Percentiles rank a stretch among this genome's conserved stretches.
Evolutionary conservation across 64 coral and sea anemone species (phyloP).

Genomic region (Pocillopora damicornis): DNA sequence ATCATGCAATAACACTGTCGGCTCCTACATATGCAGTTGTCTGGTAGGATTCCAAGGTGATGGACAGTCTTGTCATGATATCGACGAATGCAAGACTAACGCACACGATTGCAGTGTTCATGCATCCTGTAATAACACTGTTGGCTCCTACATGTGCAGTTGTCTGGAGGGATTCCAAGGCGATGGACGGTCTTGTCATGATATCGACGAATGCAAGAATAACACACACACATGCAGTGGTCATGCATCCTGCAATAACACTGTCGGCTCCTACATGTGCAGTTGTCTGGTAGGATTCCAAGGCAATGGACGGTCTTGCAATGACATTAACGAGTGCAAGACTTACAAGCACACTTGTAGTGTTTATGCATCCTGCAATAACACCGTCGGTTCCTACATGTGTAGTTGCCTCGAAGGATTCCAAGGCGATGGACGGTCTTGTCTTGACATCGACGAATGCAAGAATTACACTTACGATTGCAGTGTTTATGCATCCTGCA

Average conservation of each 20-base stretch:
- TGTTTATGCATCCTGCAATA: neutral
- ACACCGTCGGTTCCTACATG: neutral
- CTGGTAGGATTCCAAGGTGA: no score
- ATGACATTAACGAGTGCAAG: conserved; percentile 18
- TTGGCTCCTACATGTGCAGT: neutral
- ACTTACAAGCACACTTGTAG: conserved; percentile 7
- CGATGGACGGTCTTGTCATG: neutral
- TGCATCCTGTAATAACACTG: neutral
- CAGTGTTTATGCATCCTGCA: conserved; percentile 36
- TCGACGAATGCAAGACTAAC: neutral
- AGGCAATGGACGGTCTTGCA: neutral
- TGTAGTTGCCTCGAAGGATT: conserved; percentile 19
- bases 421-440: conserved; percentile 5
- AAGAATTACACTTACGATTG: conserved; percentile 4
- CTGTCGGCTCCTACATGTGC: no score
- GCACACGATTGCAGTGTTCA: neutral
- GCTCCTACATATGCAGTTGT: no score
- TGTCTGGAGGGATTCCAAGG: neutral
- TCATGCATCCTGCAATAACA: neutral
- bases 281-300: no score
- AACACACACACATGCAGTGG: neutral
- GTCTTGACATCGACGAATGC: conserved; percentile 54
- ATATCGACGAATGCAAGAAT: neutral
- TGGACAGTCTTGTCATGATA: no score
- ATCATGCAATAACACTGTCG: no score